phyloP scores from a whole-genome alignment of 2,888 invertebrate species.

The Agriotes lineatus region DNA sequence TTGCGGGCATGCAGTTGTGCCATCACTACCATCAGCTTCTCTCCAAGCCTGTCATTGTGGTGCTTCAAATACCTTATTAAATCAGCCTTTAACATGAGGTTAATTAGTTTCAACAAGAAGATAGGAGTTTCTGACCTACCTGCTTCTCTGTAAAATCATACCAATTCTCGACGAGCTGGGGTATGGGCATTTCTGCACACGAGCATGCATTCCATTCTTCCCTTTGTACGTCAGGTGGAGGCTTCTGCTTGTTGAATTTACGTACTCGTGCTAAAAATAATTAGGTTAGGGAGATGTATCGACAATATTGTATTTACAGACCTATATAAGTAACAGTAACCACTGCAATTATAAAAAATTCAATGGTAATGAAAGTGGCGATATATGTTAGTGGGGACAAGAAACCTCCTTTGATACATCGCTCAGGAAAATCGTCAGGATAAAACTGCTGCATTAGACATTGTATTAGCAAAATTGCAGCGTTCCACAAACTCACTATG shows the following conservation, averaged over 20 bases:
- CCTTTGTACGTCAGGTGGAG: constrained; percentile 74
- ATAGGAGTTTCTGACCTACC: constrained; percentile 56
- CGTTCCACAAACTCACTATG: constrained; percentile 75
- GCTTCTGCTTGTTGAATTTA: constrained; percentile 71
- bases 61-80: constrained; percentile 77
- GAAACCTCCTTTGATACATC: constrained; percentile 67
- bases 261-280: constrained; percentile 69
- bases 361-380: constrained; percentile 68
- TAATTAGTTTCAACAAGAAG: too few species aligned
- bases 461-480: constrained; percentile 69
- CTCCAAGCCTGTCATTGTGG: constrained; percentile 75
- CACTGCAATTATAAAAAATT: constrained; percentile 67
- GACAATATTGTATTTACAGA: too few species aligned
- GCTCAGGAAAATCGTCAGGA: constrained; percentile 67
- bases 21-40: constrained; percentile 74
- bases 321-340: constrained; percentile 71
- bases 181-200: constrained; percentile 68
- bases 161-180: constrained; percentile 66
- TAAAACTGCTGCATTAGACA: constrained; percentile 72
- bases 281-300: too few species aligned
- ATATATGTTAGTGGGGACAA: constrained; percentile 72
- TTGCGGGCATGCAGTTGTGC: constrained; percentile 65
- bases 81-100: constrained; percentile 70
- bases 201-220: constrained; percentile 71
- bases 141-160: constrained; percentile 77